phyloP scores from a whole-genome alignment of 1,140 invertebrate genomes.

The Dendroctonus ponderosae region DNA sequence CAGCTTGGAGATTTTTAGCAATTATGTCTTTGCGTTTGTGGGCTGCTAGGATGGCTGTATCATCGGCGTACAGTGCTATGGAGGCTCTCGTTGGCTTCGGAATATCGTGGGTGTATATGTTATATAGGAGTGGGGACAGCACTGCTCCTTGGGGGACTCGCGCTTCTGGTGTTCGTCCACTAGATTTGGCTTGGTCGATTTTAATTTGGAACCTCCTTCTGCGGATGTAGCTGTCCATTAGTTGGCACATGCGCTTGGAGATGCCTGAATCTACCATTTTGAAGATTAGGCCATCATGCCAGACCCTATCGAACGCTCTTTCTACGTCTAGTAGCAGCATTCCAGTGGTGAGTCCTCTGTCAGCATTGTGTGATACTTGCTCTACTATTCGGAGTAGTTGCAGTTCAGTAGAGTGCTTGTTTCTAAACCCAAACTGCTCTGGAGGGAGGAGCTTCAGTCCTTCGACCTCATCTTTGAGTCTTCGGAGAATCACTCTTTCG shows the following conservation, averaged over 20 bases:
- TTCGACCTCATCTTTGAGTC: slow-evolving; percentile 27
- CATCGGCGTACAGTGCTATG: background rate
- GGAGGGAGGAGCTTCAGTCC: slow-evolving; percentile 34
- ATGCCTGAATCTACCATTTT: slow-evolving; percentile 37
- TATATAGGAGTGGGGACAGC: slow-evolving; percentile 37
- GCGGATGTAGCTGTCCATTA: slow-evolving; percentile 40
- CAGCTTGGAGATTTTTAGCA: too few species aligned
- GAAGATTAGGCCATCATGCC: slow-evolving; percentile 42
- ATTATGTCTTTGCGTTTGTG: too few species aligned
- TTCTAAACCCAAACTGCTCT: slow-evolving; percentile 40
- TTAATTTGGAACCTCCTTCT: slow-evolving; percentile 40
- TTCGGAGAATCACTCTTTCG: slow-evolving; percentile 35
- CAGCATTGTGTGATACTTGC: slow-evolving; percentile 7
- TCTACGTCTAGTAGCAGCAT: slow-evolving; percentile 42
- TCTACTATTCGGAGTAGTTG: slow-evolving; percentile 12
- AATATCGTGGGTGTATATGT: slow-evolving; percentile 35
- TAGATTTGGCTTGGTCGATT: slow-evolving; percentile 29
- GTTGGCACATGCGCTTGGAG: slow-evolving; percentile 26
- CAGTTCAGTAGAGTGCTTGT: slow-evolving; percentile 24
- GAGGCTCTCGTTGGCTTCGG: background rate
- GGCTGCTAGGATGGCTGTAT: background rate
- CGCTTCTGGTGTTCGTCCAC: slow-evolving; percentile 28
- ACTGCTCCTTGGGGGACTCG: slow-evolving; percentile 42
- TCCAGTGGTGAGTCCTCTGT: slow-evolving; percentile 32
- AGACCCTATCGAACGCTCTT: slow-evolving; percentile 48